Evolutionary conservation across 2,113 vertebrate genomes (phyloP).

Genomic region (Aegithalos caudatus): DNA sequence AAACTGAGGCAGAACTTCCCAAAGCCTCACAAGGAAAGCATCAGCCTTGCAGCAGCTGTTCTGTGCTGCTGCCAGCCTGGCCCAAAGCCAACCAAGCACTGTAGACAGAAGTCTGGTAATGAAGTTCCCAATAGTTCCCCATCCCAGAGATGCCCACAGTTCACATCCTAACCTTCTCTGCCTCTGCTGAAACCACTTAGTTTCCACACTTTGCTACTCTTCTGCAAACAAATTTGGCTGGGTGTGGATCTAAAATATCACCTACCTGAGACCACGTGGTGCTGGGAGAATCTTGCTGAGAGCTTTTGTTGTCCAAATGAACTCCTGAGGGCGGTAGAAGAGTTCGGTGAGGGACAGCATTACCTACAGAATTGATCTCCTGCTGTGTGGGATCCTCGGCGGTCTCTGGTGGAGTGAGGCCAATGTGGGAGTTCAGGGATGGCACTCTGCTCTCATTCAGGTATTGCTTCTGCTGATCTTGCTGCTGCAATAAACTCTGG

Average conservation of each 20-base stretch:
- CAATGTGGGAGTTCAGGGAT: constrained; percentile 63
- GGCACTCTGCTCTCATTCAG: constrained; percentile 55
- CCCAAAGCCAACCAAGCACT: background rate
- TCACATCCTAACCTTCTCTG: background rate
- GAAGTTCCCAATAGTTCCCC: background rate
- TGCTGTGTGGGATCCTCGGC: constrained; percentile 38
- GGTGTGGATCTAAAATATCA: background rate
- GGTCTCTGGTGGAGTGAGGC: constrained; percentile 63
- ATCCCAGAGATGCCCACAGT: background rate
- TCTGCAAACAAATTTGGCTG: background rate
- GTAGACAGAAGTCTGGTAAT: background rate
- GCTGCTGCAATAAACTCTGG: constrained; percentile 69
- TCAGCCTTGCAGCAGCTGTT: background rate
- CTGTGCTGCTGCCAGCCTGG: background rate
- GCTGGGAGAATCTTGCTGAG: constrained; percentile 71
- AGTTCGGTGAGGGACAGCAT: constrained; percentile 61
- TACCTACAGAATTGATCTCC: constrained; percentile 58
- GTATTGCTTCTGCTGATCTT: constrained; percentile 72
- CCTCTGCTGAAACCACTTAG: accelerated
- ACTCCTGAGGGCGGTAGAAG: constrained; percentile 57
- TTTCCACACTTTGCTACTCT: background rate
- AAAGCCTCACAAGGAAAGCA: background rate
- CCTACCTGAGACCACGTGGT: constrained; percentile 75
- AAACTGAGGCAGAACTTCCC: background rate
- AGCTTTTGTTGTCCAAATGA: constrained; percentile 72